These are phyloP conservation scores for Hirundichthys speculiger DNA, from an alignment of 2,113 vertebrate genomes.

Conservation along the genomic window DNA sequence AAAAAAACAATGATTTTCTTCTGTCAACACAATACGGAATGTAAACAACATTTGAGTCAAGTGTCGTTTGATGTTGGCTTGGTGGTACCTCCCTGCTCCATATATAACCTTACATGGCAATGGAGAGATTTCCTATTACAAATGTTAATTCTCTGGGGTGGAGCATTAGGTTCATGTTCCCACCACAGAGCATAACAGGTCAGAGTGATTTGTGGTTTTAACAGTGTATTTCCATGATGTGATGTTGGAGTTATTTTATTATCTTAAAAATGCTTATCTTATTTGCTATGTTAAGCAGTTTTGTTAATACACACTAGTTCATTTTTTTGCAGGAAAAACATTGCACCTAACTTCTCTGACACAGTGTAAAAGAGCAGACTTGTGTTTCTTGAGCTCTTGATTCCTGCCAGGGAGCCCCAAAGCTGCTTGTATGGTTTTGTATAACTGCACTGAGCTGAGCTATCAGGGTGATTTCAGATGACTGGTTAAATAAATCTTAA, in stretches of 20 bases:
- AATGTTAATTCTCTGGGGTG: constrained; percentile 48
- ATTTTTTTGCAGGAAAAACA: no score
- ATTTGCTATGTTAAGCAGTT: no score
- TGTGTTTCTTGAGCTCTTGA: no score
- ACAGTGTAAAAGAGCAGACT: no score
- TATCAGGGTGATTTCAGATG: no score
- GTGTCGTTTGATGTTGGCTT: constrained; percentile 26
- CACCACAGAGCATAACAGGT: constrained; percentile 20
- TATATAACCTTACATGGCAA: constrained; percentile 68
- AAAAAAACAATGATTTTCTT: not conserved
- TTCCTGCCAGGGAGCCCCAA: no score
- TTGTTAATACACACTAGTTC: no score
- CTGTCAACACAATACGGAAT: constrained; percentile 48
- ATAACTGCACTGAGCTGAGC: no score
- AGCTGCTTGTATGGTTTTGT: no score
- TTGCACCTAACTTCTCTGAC: no score
- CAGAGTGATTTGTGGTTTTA: constrained; percentile 8
- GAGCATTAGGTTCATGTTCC: constrained; percentile 42
- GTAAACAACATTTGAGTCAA: constrained; percentile 59
- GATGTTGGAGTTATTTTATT: constrained; percentile 11
- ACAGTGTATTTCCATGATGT: constrained; percentile 3
- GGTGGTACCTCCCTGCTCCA: constrained; percentile 12
- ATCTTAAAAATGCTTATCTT: not conserved
- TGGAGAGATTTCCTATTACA: constrained; percentile 32
- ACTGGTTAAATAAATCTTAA: no score